These are phyloP conservation scores for Drosophila sulfurigaster DNA, from an alignment of 1,140 invertebrate genomes.

Conservation along the genomic window DNA sequence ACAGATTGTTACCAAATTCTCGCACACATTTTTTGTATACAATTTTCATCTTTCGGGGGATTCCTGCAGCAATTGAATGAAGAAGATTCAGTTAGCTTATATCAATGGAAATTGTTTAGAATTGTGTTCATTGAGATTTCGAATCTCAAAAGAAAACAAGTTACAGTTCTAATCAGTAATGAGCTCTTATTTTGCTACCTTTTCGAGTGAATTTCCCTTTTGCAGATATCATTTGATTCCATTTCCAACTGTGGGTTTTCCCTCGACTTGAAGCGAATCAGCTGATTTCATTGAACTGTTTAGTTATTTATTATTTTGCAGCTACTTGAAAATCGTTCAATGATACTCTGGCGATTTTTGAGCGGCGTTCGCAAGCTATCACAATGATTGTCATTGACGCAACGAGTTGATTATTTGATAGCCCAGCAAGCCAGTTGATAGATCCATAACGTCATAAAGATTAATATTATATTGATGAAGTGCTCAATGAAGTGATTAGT, in stretches of 20 bases:
- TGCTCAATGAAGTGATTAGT: conserved; percentile 22
- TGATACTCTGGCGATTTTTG: not conserved
- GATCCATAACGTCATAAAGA: conserved; percentile 18
- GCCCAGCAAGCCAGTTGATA: not conserved
- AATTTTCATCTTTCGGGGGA: not conserved
- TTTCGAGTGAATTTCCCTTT: too few species aligned
- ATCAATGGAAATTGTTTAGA: too few species aligned
- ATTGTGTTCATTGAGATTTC: too few species aligned
- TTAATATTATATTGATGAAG: conserved; percentile 17
- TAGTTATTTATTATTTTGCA: not conserved
- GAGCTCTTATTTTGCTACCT: too few species aligned
- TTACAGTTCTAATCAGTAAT: too few species aligned
- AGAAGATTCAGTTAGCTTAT: not conserved
- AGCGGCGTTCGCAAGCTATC: conserved; percentile 4
- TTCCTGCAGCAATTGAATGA: not conserved
- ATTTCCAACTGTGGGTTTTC: too few species aligned
- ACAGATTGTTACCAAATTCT: conserved; percentile 9
- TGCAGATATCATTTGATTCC: too few species aligned
- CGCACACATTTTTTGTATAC: too few species aligned
- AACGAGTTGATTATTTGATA: conserved; percentile 20
- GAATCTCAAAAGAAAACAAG: too few species aligned
- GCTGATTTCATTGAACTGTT: not conserved
- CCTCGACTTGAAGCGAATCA: not conserved
- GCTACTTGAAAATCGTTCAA: not conserved
- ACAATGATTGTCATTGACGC: conserved; percentile 22